These are phyloP conservation scores for Xenopus tropicalis DNA, from an alignment of 2,113 vertebrate species.

Conservation along the genomic window UCB_Xtro_10.0 CM004444.2:100169001-100169500, in stretches of 20 bases:
- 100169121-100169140: slow-evolving; percentile 31
- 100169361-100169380: too few relatives aligned
- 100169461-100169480: too few relatives aligned
- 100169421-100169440: too few relatives aligned
- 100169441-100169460: too few relatives aligned
- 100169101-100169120: slow-evolving; percentile 36
- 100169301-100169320: not conserved
- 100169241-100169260: slow-evolving; percentile 33
- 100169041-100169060: slow-evolving; percentile 32
- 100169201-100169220: slow-evolving; percentile 41
- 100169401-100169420: too few relatives aligned
- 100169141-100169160: slow-evolving; percentile 16
- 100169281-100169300: slow-evolving; percentile 33
- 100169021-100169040: slow-evolving; percentile 17
- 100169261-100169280: slow-evolving; percentile 37
- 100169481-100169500: too few relatives aligned
- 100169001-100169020: slow-evolving; percentile 27
- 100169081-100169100: slow-evolving; percentile 25
- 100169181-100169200: slow-evolving; percentile 44
- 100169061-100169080: slow-evolving; percentile 17
- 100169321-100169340: too few relatives aligned
- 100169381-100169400: too few relatives aligned
- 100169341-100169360: too few relatives aligned
- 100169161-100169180: slow-evolving; percentile 44
- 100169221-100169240: slow-evolving; percentile 36